phyloP scores from a whole-genome alignment of 2,113 vertebrate genomes.

The Zosterops pallidus region DNA sequence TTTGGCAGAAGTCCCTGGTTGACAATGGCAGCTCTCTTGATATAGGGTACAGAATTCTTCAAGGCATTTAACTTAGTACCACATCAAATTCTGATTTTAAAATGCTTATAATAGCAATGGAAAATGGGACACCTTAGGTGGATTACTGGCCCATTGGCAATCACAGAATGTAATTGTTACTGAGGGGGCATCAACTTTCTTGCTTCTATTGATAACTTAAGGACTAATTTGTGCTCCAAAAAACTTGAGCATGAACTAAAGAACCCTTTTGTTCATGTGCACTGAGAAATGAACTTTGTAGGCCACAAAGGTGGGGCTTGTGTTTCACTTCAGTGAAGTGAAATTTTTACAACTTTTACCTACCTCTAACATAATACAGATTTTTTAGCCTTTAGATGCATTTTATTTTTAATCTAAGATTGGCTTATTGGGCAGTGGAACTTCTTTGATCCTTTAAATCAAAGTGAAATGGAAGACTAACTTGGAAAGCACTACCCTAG shows the following conservation, averaged over 20 bases:
- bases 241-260: not conserved
- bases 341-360: conserved; percentile 1
- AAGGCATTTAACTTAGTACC: not conserved
- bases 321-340: not conserved
- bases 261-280: not conserved
- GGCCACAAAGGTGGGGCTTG: not conserved
- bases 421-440: not conserved
- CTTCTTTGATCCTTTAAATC: conserved; percentile 56
- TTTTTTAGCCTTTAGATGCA: not conserved
- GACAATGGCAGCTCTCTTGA: not conserved
- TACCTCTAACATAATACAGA: not conserved
- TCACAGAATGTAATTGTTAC: not conserved
- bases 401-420: conserved; percentile 20
- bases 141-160: not conserved
- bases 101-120: not conserved
- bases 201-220: not conserved
- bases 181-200: not conserved
- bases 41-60: not conserved
- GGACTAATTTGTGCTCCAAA: not conserved
- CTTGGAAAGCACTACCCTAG: conserved; percentile 11
- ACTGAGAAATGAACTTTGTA: not conserved
- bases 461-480: conserved; percentile 34
- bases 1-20: not conserved
- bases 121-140: not conserved
- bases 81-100: not conserved